These are phyloP conservation scores for Ips nitidus DNA, from an alignment of 1,140 invertebrate genomes.

Conservation along the genomic window DNA sequence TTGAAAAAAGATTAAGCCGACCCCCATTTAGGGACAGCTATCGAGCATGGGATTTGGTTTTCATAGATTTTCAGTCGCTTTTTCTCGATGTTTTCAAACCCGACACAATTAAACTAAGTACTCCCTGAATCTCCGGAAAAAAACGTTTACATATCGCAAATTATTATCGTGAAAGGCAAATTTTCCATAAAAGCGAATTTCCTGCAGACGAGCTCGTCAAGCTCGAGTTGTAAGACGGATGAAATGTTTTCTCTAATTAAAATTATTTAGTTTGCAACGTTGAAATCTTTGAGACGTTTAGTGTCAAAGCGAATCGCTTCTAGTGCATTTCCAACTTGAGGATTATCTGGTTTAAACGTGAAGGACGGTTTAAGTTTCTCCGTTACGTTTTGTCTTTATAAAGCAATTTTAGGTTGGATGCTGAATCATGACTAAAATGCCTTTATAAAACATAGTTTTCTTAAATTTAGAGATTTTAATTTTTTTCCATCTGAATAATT, in stretches of 20 bases:
- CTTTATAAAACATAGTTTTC: too few species aligned
- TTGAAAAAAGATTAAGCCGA: too few species aligned
- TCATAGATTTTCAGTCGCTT: too few species aligned
- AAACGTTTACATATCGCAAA: too few species aligned
- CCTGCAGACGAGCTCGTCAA: background rate
- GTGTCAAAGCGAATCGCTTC: slow-evolving; percentile 1
- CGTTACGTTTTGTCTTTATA: background rate
- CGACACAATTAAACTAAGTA: too few species aligned
- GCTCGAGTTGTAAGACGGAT: background rate
- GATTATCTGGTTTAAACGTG: slow-evolving; percentile 2
- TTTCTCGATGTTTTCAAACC: too few species aligned
- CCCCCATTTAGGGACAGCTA: too few species aligned
- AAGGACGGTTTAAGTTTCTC: background rate
- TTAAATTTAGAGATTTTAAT: too few species aligned
- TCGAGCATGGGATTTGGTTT: too few species aligned
- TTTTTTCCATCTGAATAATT: too few species aligned
- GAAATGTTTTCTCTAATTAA: slow-evolving; percentile 7
- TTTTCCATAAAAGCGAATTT: background rate
- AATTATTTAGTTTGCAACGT: background rate
- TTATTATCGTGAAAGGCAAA: too few species aligned
- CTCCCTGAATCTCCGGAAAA: too few species aligned
- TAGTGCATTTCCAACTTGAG: background rate
- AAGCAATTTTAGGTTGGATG: background rate
- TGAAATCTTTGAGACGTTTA: slow-evolving; percentile 5
- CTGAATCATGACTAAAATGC: background rate